These are phyloP conservation scores for Chionodraco myersi DNA, from an alignment of 2,113 vertebrate genomes.

Conservation along the genomic window DNA sequence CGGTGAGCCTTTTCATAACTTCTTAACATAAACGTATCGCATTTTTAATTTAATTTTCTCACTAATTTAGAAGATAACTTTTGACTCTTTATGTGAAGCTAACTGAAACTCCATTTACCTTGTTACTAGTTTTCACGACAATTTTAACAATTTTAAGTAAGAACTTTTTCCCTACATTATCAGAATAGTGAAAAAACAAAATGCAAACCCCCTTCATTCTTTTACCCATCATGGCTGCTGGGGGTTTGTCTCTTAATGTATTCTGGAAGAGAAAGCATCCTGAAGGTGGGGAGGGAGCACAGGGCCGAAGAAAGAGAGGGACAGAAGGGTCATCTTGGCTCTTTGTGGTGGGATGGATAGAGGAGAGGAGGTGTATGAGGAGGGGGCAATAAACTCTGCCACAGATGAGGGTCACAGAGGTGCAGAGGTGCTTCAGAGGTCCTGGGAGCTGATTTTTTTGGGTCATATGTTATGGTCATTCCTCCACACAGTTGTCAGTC, in stretches of 20 bases:
- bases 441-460: constrained; percentile 66
- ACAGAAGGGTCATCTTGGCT: constrained; percentile 81
- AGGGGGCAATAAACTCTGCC: constrained; percentile 72
- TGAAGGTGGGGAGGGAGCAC: constrained; percentile 73
- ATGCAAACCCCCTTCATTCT: constrained; percentile 25
- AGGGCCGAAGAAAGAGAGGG: constrained; percentile 68
- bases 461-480: neutral
- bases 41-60: neutral
- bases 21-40: neutral
- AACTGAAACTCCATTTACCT: neutral
- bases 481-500: too few species aligned
- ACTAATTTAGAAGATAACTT: neutral
- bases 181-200: neutral
- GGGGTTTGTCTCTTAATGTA: constrained; percentile 69
- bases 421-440: constrained; percentile 76
- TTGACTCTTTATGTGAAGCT: neutral
- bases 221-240: constrained; percentile 45
- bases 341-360: constrained; percentile 77
- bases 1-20: too few species aligned
- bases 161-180: neutral
- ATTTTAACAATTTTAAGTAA: constrained; percentile 1
- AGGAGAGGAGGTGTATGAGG: constrained; percentile 54
- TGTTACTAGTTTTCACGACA: neutral
- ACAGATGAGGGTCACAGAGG: constrained; percentile 73
- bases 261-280: constrained; percentile 79